These are phyloP conservation scores for Entomobrya multifasciata DNA, from an alignment of 2,888 invertebrate genomes.

Conservation along the genomic window DNA sequence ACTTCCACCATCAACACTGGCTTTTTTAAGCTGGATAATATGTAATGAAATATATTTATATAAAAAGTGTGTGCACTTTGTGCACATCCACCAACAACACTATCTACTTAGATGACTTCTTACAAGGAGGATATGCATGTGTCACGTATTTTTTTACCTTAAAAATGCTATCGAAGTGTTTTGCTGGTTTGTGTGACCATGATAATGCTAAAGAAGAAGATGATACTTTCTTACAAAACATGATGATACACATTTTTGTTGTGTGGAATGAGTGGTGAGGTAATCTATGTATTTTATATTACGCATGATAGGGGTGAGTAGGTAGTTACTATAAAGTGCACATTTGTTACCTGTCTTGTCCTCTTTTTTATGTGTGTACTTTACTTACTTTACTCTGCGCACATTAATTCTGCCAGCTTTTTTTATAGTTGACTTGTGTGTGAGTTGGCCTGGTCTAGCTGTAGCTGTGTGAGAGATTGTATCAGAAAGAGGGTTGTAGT, in stretches of 20 bases:
- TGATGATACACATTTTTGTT: too few species aligned
- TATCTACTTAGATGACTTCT: constrained; percentile 7
- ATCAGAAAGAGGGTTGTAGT: constrained; percentile 37
- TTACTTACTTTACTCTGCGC: not conserved
- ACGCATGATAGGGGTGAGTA: constrained; percentile 12
- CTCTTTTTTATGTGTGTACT: constrained; percentile 12
- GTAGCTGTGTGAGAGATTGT: constrained; percentile 52
- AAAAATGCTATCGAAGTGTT: constrained; percentile 22
- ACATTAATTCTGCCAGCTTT: not conserved
- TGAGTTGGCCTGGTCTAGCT: not conserved
- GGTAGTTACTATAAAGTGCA: constrained; percentile 6
- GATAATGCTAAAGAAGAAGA: too few species aligned
- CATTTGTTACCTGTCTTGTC: constrained; percentile 50
- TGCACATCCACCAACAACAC: not conserved
- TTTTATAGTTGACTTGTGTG: not conserved
- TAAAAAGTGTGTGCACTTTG: constrained; percentile 30
- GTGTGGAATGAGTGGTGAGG: not conserved
- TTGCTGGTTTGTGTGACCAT: too few species aligned
- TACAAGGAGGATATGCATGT: constrained; percentile 50
- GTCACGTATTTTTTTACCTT: constrained; percentile 53
- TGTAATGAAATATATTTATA: constrained; percentile 18
- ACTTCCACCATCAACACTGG: constrained; percentile 32
- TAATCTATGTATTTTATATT: not conserved
- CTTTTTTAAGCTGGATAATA: constrained; percentile 58
- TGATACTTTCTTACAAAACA: too few species aligned